Percentiles rank a stretch among this genome's conserved stretches.
Conservation (phyloP, 2,888 invertebrate genomes). For the Drosophila meridiana region DNA sequence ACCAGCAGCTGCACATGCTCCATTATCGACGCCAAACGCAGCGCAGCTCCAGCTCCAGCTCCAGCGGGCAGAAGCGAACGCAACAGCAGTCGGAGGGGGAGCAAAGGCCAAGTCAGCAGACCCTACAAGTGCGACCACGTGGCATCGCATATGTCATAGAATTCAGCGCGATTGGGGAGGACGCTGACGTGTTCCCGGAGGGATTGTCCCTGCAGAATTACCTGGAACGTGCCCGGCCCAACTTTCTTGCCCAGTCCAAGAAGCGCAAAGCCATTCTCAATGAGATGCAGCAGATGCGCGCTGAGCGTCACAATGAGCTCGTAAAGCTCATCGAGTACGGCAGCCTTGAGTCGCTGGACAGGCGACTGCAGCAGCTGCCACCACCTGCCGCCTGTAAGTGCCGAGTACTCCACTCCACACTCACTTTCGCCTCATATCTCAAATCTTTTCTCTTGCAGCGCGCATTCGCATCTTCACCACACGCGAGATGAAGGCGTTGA, state of each 20-base stretch:
- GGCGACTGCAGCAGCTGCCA: constrained; percentile 78
- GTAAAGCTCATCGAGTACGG: constrained; percentile 79
- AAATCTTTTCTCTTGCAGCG: constrained; percentile 73
- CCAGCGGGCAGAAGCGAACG: neutral
- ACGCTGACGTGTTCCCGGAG: constrained; percentile 19
- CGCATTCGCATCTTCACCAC: constrained; percentile 86
- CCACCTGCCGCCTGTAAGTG: constrained; percentile 84
- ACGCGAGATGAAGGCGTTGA: constrained; percentile 87
- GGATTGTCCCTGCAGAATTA: constrained; percentile 88
- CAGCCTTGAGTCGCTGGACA: constrained; percentile 77
- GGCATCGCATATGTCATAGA: constrained; percentile 82
- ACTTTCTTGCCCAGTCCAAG: constrained; percentile 87
- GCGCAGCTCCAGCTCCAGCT: neutral
- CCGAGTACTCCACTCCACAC: neutral
- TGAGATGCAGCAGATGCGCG: constrained; percentile 79
- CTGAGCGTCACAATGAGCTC: constrained; percentile 73
- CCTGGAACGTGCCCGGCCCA: constrained; percentile 89
- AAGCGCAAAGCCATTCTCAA: constrained; percentile 82
- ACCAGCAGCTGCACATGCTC: constrained; percentile 23
- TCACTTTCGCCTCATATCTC: neutral
- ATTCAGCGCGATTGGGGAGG: constrained; percentile 58
- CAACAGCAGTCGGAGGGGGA: neutral
- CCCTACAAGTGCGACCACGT: constrained; percentile 79
- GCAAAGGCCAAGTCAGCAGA: constrained; percentile 28
- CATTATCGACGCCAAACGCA: constrained; percentile 21